Base-by-base conservation (phyloP, 1,140 invertebrate species). In the Odontomachus brunneus region DNA sequence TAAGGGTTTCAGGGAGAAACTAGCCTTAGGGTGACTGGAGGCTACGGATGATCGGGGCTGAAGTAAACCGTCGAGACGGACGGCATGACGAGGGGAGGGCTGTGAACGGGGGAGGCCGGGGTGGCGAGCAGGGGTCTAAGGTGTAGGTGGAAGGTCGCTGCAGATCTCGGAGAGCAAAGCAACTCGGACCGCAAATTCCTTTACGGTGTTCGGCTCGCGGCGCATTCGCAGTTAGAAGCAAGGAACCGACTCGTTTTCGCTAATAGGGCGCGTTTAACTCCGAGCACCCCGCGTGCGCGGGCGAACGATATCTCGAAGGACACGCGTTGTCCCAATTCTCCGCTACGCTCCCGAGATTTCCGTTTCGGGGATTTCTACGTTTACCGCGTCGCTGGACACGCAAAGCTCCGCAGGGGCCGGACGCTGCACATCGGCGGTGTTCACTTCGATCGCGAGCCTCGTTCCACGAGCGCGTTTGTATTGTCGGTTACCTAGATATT, bases 181-280 rank as follows among this genome's bases (percentile, higher is more conserved):
- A 90, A 91, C 87, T 90, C 89, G 80, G 69, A 88, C 90, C 90
- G 84, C 90, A 91, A 90, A 90, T 90, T 90, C 90, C 90, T 91
- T 91, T 86, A 86, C 81, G 81, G 63, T 84, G 82, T 85, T 82
- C 86, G 69, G 83, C 59, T 38, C 69, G 86, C 82, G 75, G 86
- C 84, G 78, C 83, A 89, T 88, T 84, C 86, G 66, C 78, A 69
- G 72, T 82, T 88, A 85, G 60, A 62, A 71, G 69, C 87, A 76
- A 88, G 83, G 83, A 88, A 82, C 73, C 73, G 83, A 83, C 86
- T 88, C 87, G 87, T 88, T 88, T 88, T 88, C 86, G 87, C 84
- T 88, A 88, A 88, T 88, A 88, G 87, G 86, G 80, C 87, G 86
- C 86, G 83, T 88, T 74, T 33, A 88, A 88, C 86, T 85, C 74